phyloP scores from a whole-genome alignment of 2,888 invertebrate genomes.

The Drosophila kanekoi region DNA sequence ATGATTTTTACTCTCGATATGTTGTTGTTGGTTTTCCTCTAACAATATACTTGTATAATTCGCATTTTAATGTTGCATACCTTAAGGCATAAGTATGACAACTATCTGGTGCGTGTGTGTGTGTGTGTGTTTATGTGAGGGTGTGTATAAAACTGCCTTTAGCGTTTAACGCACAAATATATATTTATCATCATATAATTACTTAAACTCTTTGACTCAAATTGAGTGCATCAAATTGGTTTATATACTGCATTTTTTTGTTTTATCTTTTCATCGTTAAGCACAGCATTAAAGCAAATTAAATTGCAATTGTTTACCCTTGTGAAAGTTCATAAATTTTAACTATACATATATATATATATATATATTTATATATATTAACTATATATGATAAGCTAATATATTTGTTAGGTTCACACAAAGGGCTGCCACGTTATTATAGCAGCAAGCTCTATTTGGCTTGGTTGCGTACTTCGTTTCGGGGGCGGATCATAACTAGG shows the following conservation, averaged over 20 bases:
- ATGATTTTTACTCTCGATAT: constrained; percentile 68
- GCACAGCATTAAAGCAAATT: constrained; percentile 62
- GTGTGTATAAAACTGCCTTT: constrained; percentile 38
- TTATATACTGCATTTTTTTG: constrained; percentile 6
- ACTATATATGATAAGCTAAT: constrained; percentile 25
- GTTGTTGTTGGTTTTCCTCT: constrained; percentile 47
- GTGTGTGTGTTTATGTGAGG: constrained; percentile 18
- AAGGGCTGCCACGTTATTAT: constrained; percentile 16
- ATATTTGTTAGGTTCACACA: constrained; percentile 10
- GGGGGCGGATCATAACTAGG: constrained; percentile 73
- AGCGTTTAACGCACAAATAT: constrained; percentile 69
- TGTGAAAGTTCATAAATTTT: constrained; percentile 30
- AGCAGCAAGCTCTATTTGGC: constrained; percentile 46
- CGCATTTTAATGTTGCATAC: constrained; percentile 55
- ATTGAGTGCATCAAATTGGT: constrained; percentile 20
- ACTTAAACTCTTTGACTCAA: constrained; percentile 47
- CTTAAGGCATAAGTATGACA: constrained; percentile 59
- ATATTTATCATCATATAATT: constrained; percentile 31
- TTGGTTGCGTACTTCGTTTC: constrained; percentile 20
- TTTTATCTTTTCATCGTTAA: constrained; percentile 38
- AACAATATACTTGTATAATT: constrained; percentile 29
- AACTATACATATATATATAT: constrained; percentile 42
- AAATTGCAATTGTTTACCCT: constrained; percentile 51
- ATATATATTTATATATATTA: neutral
- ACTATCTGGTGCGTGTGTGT: constrained; percentile 15